Conservation (phyloP, 2,888 invertebrate species). For the Ennomos erosarius region DNA sequence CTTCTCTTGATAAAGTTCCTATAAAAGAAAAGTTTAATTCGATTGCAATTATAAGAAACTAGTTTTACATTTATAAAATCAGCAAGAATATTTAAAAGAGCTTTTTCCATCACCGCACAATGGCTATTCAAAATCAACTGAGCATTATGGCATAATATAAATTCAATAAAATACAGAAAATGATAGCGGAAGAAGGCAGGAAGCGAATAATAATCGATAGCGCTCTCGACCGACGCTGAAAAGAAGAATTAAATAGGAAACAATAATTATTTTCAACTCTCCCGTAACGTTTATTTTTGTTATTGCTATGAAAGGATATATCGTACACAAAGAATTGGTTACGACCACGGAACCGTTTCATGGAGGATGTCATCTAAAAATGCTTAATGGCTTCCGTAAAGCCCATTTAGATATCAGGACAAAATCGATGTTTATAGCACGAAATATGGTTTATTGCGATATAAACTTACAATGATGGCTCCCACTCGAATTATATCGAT, state of each 20-base stretch:
- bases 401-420: slow-evolving; percentile 61
- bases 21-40: not conserved
- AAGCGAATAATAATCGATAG: slow-evolving; percentile 50
- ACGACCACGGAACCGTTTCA: slow-evolving; percentile 49
- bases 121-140: slow-evolving; percentile 51
- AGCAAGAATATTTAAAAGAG: slow-evolving; percentile 20
- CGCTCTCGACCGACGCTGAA: slow-evolving; percentile 40
- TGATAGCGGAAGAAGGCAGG: slow-evolving; percentile 47
- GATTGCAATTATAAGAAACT: not conserved
- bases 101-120: slow-evolving; percentile 40
- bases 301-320: slow-evolving; percentile 17
- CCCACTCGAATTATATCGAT: slow-evolving; percentile 54
- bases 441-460: slow-evolving; percentile 69
- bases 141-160: slow-evolving; percentile 45
- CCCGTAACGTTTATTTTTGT: slow-evolving; percentile 28
- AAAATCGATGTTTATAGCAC: slow-evolving; percentile 65
- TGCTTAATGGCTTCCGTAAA: slow-evolving; percentile 66
- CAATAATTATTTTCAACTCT: slow-evolving; percentile 39
- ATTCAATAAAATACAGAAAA: slow-evolving; percentile 49
- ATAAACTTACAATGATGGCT: slow-evolving; percentile 65
- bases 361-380: slow-evolving; percentile 59
- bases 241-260: slow-evolving; percentile 51
- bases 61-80: slow-evolving; percentile 1
- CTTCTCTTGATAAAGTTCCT: no score
- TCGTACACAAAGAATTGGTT: slow-evolving; percentile 46